Percentiles rank a stretch among this genome's conserved stretches.
phyloP scores from a whole-genome alignment of 2,888 invertebrate species.

The Buathra laborator region DNA sequence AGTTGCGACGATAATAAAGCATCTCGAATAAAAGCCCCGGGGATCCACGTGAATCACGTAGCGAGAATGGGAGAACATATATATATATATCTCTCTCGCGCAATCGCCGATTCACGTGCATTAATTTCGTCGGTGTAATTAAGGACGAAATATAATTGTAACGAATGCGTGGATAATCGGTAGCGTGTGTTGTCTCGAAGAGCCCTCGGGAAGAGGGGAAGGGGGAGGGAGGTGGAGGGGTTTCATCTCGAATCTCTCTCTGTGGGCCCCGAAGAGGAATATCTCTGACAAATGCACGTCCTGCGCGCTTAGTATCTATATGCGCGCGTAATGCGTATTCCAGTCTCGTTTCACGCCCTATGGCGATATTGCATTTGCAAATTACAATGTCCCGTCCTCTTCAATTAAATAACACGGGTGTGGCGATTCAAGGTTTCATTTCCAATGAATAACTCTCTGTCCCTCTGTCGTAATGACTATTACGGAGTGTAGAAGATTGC shows the following conservation, averaged over 20 bases:
- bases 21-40: constrained; percentile 19
- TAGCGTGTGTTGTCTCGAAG: constrained; percentile 21
- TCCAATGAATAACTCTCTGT: constrained; percentile 40
- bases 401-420: constrained; percentile 56
- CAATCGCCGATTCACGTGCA: constrained; percentile 44
- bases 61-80: constrained; percentile 6
- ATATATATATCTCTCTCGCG: not conserved
- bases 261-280: not conserved
- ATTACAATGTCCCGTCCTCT: constrained; percentile 57
- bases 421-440: constrained; percentile 24
- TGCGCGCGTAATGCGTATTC: not conserved
- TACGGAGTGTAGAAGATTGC: not conserved
- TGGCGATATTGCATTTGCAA: constrained; percentile 61
- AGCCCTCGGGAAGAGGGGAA: not conserved
- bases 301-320: constrained; percentile 65
- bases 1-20: constrained; percentile 16
- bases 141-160: constrained; percentile 75
- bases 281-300: constrained; percentile 71
- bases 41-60: constrained; percentile 2
- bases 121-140: constrained; percentile 77
- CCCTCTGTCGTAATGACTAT: not conserved
- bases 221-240: not conserved
- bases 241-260: constrained; percentile 39
- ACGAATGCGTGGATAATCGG: constrained; percentile 73
- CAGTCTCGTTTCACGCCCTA: constrained; percentile 34